Percentiles rank a stretch among this genome's conserved stretches.
These are phyloP conservation scores for Drosophila mettleri DNA, from an alignment of 2,888 invertebrate species.

Conservation along the genomic window DNA sequence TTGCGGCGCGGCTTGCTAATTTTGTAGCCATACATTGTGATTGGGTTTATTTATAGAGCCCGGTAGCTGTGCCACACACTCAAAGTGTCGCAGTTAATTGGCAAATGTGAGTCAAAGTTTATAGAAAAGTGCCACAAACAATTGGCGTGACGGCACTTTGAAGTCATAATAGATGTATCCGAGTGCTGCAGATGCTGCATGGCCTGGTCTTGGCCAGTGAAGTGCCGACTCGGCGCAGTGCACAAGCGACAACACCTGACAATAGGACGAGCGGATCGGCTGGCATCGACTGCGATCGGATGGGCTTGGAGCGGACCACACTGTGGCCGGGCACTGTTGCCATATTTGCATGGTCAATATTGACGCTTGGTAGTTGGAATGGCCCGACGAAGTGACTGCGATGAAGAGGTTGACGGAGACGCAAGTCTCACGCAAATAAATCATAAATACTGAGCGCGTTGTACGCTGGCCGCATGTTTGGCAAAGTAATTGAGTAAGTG, in stretches of 20 bases:
- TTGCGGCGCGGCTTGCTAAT: constrained; percentile 25
- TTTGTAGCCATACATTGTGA: constrained; percentile 38
- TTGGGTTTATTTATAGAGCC: constrained; percentile 77
- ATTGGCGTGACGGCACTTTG: constrained; percentile 80
- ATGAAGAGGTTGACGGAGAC: constrained; percentile 40
- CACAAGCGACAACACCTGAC: constrained; percentile 58
- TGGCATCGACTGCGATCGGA: constrained; percentile 3
- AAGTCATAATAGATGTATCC: constrained; percentile 77
- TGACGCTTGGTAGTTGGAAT: constrained; percentile 72
- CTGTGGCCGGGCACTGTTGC: constrained; percentile 50
- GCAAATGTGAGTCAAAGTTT: constrained; percentile 80
- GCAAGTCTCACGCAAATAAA: constrained; percentile 70
- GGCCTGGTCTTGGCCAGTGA: constrained; percentile 40
- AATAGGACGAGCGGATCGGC: constrained; percentile 28
- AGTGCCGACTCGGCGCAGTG: constrained; percentile 61
- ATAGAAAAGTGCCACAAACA: constrained; percentile 79
- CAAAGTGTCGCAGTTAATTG: constrained; percentile 81
- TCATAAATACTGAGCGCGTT: constrained; percentile 72
- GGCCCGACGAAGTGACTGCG: constrained; percentile 46
- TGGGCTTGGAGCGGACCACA: constrained; percentile 45
- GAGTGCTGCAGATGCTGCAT: constrained; percentile 27
- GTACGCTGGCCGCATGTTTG: constrained; percentile 65
- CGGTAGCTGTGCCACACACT: constrained; percentile 75
- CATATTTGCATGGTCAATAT: constrained; percentile 73
- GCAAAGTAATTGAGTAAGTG: constrained; percentile 82